Percentiles rank a stretch among this genome's conserved stretches.
These are phyloP conservation scores for Tinea trinotella DNA, from an alignment of 2,888 invertebrate genomes.

Conservation along the genomic window DNA sequence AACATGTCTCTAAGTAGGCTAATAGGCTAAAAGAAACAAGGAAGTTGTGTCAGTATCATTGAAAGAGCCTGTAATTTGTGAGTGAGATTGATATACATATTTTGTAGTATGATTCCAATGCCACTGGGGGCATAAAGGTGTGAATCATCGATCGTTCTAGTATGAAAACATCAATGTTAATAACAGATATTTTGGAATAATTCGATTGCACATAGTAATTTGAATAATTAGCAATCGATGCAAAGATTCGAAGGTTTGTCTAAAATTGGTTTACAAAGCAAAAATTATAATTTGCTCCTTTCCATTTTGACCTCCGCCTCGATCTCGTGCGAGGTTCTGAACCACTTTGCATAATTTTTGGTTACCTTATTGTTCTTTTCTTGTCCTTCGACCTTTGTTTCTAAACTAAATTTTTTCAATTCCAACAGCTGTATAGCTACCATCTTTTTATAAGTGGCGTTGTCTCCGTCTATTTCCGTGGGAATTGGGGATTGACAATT, in stretches of 20 bases:
- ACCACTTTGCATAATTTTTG: conserved; percentile 4
- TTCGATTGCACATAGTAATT: background rate
- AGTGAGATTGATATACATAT: too few relatives aligned
- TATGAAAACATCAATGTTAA: background rate
- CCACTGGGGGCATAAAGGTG: too few relatives aligned
- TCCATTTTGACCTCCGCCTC: background rate
- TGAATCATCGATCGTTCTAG: background rate
- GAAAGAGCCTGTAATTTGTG: too few relatives aligned
- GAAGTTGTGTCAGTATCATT: too few relatives aligned
- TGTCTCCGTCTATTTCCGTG: too few relatives aligned
- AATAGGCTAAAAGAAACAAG: too few relatives aligned
- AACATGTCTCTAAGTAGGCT: too few relatives aligned
- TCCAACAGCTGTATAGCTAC: too few relatives aligned
- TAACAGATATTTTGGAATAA: background rate
- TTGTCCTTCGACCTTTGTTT: background rate
- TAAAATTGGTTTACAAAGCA: conserved; percentile 4
- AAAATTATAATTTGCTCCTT: conserved; percentile 9
- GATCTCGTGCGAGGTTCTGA: background rate
- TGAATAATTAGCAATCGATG: conserved; percentile 1
- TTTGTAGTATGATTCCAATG: too few relatives aligned
- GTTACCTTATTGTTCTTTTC: background rate
- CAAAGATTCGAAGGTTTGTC: background rate
- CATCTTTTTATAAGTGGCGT: too few relatives aligned
- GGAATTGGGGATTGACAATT: too few relatives aligned
- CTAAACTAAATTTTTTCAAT: too few relatives aligned